Evolutionary conservation across 1,140 invertebrate genomes (phyloP), one percentile per base, ranked within the genome.

Genomic region (Delia radicum): DNA sequence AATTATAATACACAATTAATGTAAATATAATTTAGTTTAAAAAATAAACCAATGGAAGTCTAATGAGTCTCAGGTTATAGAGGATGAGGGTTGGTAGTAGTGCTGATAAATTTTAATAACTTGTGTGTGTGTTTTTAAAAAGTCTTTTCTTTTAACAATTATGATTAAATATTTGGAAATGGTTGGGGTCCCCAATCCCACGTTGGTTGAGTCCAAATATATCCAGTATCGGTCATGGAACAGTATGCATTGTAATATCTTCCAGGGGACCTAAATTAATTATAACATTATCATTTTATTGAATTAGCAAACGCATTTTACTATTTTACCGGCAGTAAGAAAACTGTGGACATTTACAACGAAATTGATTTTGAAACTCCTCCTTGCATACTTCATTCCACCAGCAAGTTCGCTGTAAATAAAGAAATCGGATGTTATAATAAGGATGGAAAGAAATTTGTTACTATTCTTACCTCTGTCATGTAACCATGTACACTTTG

Each of bases 381-480:
- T 95, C 94, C 85, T 96, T 96, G 87, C 95, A 96, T 3, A 95
- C 91, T 87, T 96, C 95, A 85, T 96, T 96, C 93, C 94, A 96
- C 94, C 94, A 96, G 84, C 95, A 96, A 29, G 93, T 95, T 82
- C 95, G 90, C 94, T 96, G n/a, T 65, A 6, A 29, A 65, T 6
- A 42, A 3, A 26, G 18, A n/a, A 24, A 42, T 42, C 33, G 24
- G 24, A 55, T 8, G n/a, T 21, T 21, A 6, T 21, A 55, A 21
- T 55, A 6, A 7, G 18, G 48, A 7, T 55, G 1, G 37, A 42
- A n/a, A n/a, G n/a, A n/a, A n/a, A n/a, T 37, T 0, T 37, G 33
- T 37, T 7, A 37, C 15, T 13, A 21, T 13, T 37, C 48, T 63
- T 31, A 94, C 93, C 91, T 94, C 93, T 10, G 93, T 93, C 77